A percentile compares a stretch with the other conserved stretches of the same genome.
Conservation (phyloP, 23 tunicate genomes). For the Halocynthia aurantium region DNA sequence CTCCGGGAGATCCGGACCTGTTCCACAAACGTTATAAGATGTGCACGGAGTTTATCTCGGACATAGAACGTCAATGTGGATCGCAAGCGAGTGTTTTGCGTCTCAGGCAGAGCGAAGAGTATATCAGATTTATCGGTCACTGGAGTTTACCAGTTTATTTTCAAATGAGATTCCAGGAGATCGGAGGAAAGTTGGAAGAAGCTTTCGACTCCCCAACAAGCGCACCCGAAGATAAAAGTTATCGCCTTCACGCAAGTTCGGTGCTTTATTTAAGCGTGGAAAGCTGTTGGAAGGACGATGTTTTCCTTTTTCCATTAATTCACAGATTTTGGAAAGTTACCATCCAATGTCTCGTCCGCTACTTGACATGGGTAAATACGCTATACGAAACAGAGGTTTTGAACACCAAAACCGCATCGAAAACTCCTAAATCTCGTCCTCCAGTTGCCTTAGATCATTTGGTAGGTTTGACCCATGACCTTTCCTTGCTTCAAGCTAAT, state of each 20-base stretch:
- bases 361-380: slow-evolving; percentile 47
- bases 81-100: slow-evolving; percentile 78
- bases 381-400: not conserved
- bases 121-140: slow-evolving; percentile 40
- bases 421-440: not conserved
- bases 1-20: slow-evolving; percentile 62
- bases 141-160: slow-evolving; percentile 97
- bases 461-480: slow-evolving; percentile 14
- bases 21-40: slow-evolving; percentile 69
- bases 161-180: slow-evolving; percentile 90
- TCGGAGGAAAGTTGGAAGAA: slow-evolving; percentile 59
- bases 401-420: not conserved
- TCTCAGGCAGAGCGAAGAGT: slow-evolving; percentile 71
- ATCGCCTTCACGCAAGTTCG: slow-evolving; percentile 24
- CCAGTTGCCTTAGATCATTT: not conserved
- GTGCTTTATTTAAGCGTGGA: slow-evolving; percentile 32
- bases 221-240: slow-evolving; percentile 1
- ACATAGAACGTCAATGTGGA: slow-evolving; percentile 83
- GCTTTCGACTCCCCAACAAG: slow-evolving; percentile 7
- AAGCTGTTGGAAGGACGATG: slow-evolving; percentile 53
- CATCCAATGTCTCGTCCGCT: slow-evolving; percentile 60
- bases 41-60: slow-evolving; percentile 62
- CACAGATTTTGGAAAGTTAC: slow-evolving; percentile 85
- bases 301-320: slow-evolving; percentile 52
- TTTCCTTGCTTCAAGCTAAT: slow-evolving; percentile 1